Evolutionary conservation across 2,888 invertebrate genomes (phyloP).

Genomic region (Drosophila imparisetae): DNA sequence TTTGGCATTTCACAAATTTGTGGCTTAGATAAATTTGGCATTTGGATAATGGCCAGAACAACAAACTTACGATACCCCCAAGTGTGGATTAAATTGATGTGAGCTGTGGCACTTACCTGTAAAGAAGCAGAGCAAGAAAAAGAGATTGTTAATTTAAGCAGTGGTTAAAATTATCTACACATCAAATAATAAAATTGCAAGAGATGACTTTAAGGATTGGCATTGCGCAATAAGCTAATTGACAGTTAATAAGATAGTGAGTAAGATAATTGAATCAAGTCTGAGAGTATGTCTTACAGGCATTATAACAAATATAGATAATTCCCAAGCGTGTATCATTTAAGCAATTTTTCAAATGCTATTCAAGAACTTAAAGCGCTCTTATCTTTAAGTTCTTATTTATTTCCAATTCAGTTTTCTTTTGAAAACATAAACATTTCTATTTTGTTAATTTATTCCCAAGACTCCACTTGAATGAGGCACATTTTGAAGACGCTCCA

Average conservation of each 20-base stretch:
- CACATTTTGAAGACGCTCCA: slow-evolving; percentile 1
- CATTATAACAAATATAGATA: background rate
- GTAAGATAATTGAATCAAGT: background rate
- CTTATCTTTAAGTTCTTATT: background rate
- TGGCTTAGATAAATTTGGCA: slow-evolving; percentile 54
- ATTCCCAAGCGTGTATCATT: background rate
- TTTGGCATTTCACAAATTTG: slow-evolving; percentile 41
- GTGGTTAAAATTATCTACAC: slow-evolving; percentile 27
- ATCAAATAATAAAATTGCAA: slow-evolving; percentile 32
- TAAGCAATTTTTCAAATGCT: background rate
- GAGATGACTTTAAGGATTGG: slow-evolving; percentile 32
- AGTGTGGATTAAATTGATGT: slow-evolving; percentile 41
- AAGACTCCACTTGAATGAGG: slow-evolving; percentile 10
- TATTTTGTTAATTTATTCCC: slow-evolving; percentile 11
- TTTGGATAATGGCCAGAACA: slow-evolving; percentile 53
- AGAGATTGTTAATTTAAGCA: slow-evolving; percentile 44
- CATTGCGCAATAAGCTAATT: slow-evolving; percentile 32
- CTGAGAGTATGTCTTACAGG: background rate
- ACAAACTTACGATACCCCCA: slow-evolving; percentile 62
- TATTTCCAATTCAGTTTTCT: slow-evolving; percentile 14
- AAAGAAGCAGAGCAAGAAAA: slow-evolving; percentile 42
- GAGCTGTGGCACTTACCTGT: slow-evolving; percentile 63
- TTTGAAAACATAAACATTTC: slow-evolving; percentile 1
- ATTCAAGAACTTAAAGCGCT: background rate
- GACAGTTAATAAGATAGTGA: slow-evolving; percentile 19